Conservation (phyloP, 2,888 invertebrate genomes). For the Leistus spinibarbis region DNA sequence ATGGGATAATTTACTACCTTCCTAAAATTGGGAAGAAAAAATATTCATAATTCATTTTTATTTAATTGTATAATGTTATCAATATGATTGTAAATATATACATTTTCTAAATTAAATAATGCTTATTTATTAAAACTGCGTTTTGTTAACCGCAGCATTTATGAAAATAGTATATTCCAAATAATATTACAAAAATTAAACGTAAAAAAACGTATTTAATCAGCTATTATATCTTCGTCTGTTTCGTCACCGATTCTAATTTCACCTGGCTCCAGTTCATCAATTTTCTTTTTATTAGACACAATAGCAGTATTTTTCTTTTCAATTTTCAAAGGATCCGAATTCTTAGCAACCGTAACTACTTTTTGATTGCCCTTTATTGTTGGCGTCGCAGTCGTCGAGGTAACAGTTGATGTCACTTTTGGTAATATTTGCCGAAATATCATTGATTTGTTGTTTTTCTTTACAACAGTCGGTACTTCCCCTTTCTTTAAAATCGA, state of each 20-base stretch:
- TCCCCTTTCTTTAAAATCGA: slow-evolving; percentile 30
- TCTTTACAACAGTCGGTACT: not conserved
- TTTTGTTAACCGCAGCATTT: not conserved
- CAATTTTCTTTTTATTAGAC: not conserved
- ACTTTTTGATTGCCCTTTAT: not conserved
- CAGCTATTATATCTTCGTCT: not conserved
- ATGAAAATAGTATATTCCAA: not conserved
- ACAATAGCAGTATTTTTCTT: not conserved
- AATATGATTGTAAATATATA: not conserved
- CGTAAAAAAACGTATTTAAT: not conserved
- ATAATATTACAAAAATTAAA: not conserved
- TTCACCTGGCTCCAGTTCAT: not conserved
- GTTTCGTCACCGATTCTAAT: not conserved
- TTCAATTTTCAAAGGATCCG: not conserved
- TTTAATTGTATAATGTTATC: not conserved
- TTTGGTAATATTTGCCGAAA: not conserved
- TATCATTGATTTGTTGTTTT: not conserved
- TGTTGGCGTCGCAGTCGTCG: too few species aligned
- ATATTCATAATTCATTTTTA: too few species aligned
- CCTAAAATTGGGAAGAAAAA: too few species aligned
- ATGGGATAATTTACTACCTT: slow-evolving; percentile 57
- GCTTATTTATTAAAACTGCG: too few species aligned
- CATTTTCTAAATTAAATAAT: not conserved
- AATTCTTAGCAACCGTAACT: not conserved
- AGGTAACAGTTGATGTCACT: not conserved